phyloP scores from a whole-genome alignment of 2,797 vertebrate species.

The Cynodonichthys magdalenae region DNA sequence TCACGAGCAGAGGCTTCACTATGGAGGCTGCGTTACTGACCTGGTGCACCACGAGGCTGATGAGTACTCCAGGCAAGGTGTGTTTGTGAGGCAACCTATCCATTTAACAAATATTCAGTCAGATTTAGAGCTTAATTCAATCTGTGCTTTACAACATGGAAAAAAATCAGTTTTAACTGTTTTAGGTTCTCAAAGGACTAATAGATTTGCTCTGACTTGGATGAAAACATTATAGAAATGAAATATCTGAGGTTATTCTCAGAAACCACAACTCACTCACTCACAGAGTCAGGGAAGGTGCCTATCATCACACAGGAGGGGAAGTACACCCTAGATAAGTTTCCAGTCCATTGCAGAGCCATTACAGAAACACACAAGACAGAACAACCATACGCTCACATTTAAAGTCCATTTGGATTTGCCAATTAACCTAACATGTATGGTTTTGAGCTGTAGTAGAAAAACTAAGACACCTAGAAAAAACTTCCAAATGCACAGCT shows the following conservation, averaged over 20 bases:
- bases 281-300: too few relatives aligned
- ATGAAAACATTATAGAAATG: background rate
- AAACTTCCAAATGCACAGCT: too few relatives aligned
- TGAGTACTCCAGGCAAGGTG: conserved; percentile 96
- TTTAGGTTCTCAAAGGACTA: background rate
- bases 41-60: conserved; percentile 95
- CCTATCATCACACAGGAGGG: too few relatives aligned
- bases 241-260: background rate
- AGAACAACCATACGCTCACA: too few relatives aligned
- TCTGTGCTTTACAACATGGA: conserved; percentile 22
- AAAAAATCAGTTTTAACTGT: background rate
- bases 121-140: conserved; percentile 6
- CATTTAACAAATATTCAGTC: background rate
- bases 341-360: too few relatives aligned
- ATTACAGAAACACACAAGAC: too few relatives aligned
- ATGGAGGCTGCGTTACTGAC: conserved; percentile 91
- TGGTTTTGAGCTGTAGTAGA: too few relatives aligned
- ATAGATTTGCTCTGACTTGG: background rate
- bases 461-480: too few relatives aligned
- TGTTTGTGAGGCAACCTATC: conserved; percentile 49
- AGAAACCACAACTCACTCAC: too few relatives aligned
- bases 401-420: too few relatives aligned
- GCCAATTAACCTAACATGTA: too few relatives aligned
- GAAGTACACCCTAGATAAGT: too few relatives aligned
- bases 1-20: conserved; percentile 94